Conservation (phyloP, 2,113 vertebrate genomes). For the Pipa parva region DNA sequence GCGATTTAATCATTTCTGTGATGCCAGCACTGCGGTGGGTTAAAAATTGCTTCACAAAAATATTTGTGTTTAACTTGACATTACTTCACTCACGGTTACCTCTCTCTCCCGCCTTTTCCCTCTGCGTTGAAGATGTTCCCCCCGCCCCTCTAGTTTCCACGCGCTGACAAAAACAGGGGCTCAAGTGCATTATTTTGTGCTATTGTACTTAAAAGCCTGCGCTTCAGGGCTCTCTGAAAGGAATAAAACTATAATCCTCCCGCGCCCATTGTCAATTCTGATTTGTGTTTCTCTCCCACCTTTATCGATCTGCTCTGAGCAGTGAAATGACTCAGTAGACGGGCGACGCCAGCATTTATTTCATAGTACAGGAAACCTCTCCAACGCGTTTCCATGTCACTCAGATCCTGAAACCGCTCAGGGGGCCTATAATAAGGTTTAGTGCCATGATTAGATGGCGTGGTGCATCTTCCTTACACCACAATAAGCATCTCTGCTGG, state of each 20-base stretch:
- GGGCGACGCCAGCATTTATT: slow-evolving; percentile 75
- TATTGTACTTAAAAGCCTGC: slow-evolving; percentile 64
- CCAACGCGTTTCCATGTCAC: slow-evolving; percentile 71
- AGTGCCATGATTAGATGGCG: slow-evolving; percentile 71
- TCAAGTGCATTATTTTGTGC: slow-evolving; percentile 66
- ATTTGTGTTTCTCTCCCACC: slow-evolving; percentile 62
- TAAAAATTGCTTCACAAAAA: background rate
- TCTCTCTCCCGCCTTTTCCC: background rate
- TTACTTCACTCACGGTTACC: background rate
- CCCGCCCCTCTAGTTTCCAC: background rate
- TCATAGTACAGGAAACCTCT: slow-evolving; percentile 69
- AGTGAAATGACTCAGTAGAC: slow-evolving; percentile 70
- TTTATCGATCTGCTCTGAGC: slow-evolving; percentile 66
- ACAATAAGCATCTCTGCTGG: slow-evolving; percentile 61
- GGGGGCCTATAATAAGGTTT: slow-evolving; percentile 75
- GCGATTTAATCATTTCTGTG: too few relatives aligned
- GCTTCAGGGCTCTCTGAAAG: slow-evolving; percentile 66
- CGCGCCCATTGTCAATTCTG: slow-evolving; percentile 61
- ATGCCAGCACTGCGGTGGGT: background rate
- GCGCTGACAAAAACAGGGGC: slow-evolving; percentile 42
- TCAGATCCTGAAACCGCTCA: slow-evolving; percentile 71
- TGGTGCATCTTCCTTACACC: slow-evolving; percentile 68
- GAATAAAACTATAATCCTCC: slow-evolving; percentile 70
- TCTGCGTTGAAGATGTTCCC: background rate
- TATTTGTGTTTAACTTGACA: background rate